These are phyloP conservation scores for Gorsachius magnificus DNA, from an alignment of 2,797 vertebrate species.

Conservation along the genomic window DNA sequence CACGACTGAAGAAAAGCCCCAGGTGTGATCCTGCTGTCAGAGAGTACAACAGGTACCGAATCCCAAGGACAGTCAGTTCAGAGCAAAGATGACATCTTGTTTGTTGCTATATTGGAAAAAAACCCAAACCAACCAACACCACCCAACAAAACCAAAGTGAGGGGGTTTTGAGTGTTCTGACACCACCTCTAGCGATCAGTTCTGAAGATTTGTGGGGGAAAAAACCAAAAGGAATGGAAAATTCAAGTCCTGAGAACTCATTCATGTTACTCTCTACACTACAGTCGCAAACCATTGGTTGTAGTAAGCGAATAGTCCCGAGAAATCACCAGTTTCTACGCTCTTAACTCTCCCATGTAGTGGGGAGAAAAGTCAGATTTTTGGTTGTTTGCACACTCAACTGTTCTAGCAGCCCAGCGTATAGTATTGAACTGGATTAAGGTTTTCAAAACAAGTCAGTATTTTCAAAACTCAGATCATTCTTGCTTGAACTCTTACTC, in stretches of 20 bases:
- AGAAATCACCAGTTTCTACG: not conserved
- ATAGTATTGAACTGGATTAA: fast-evolving
- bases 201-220: not conserved
- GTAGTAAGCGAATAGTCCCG: not conserved
- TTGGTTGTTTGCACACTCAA: too few relatives aligned
- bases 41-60: fast-evolving
- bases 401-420: not conserved
- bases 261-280: fast-evolving
- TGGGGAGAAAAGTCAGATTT: not conserved
- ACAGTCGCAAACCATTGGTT: fast-evolving
- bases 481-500: not conserved
- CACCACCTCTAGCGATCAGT: not conserved
- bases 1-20: too few relatives aligned
- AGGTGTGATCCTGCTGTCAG: not conserved
- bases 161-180: not conserved
- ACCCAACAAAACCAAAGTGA: not conserved
- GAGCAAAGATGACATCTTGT: fast-evolving
- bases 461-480: not conserved
- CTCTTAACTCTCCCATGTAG: not conserved
- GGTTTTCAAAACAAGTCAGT: fast-evolving
- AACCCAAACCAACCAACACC: not conserved
- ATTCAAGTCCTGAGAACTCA: not conserved
- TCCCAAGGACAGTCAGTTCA: fast-evolving
- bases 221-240: not conserved
- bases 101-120: fast-evolving